phyloP scores from a whole-genome alignment of 1,140 invertebrate genomes.

The Lordiphosa mommai region DNA sequence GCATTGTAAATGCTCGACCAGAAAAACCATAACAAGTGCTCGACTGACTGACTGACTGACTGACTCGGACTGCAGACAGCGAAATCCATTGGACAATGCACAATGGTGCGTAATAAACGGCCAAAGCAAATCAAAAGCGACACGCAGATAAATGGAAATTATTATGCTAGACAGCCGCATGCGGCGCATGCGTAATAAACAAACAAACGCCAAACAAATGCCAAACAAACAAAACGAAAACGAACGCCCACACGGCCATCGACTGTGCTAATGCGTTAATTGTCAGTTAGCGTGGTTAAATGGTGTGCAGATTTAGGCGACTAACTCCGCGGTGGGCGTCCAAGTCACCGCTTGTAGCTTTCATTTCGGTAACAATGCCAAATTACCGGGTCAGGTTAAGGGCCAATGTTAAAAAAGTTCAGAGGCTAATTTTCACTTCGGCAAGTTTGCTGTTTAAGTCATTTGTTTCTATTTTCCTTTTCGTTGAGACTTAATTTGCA shows the following conservation, averaged over 20 bases:
- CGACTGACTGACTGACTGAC: conserved; percentile 16
- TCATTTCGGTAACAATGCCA: conserved; percentile 46
- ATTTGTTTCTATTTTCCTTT: conserved; percentile 51
- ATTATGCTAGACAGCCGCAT: conserved; percentile 48
- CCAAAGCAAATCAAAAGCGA: conserved; percentile 48
- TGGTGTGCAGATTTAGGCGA: conserved; percentile 53
- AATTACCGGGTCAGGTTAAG: conserved; percentile 39
- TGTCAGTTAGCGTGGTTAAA: conserved; percentile 69
- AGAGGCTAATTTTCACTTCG: conserved; percentile 66
- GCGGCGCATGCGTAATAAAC: conserved; percentile 62
- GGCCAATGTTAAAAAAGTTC: conserved; percentile 35
- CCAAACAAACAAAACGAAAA: conserved; percentile 39
- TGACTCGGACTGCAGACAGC: conserved; percentile 2
- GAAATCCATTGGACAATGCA: conserved; percentile 36
- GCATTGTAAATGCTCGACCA: conserved; percentile 58
- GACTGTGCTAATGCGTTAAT: conserved; percentile 64
- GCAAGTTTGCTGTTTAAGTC: conserved; percentile 54
- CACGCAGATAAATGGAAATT: conserved; percentile 50
- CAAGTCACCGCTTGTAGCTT: conserved; percentile 19
- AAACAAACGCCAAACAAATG: conserved; percentile 38
- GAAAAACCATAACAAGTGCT: conserved; percentile 23
- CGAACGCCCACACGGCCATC: conserved; percentile 33
- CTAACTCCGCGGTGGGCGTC: conserved; percentile 35
- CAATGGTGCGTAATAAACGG: conserved; percentile 69
- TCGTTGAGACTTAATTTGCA: conserved; percentile 54